Base-by-base conservation (phyloP, 2,113 vertebrate genomes). In the Pachyramphus minor region DNA sequence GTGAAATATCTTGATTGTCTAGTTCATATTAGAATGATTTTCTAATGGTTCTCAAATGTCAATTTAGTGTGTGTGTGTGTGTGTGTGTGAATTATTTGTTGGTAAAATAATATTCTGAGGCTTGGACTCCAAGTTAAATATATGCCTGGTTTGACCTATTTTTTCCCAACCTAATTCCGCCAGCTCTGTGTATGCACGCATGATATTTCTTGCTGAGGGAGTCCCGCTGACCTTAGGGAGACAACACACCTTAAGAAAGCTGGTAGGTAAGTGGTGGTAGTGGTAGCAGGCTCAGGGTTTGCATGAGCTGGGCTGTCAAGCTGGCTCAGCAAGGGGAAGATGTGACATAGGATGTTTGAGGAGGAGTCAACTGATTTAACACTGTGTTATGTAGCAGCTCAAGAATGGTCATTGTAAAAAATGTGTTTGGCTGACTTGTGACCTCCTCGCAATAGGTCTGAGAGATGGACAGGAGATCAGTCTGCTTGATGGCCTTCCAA, bases 61-160 rank as follows among this genome's bases (percentile, higher is more conserved):
- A 23, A 16, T 58, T 94, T 90, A 31, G 33, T 73, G 24, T 11
- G 19, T 3, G 18, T 11, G 19, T 3, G 18, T 2, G 5, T n/a
- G n/a, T 35, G 21, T 27, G 5, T 69, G 30, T 67, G 19, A 78
- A 74, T 83, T 94, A 69, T 31, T 92, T 64, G 35, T 63, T 85
- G 44, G 25, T 79, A 78, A 85, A 64, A 68, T 62, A 78, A 0
- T 0, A 52, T 59, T 73, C 58, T 63, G 78, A 88, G 33, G 31
- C 83, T 90, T 92, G 83, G 52, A 52, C 39, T 95, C 35, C 19
- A 45, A 84, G 52, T 86, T 78, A 96, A 95, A 94, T 88, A 35
- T 78, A 81, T 93, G 85, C 88, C 28, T 86, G 14, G 49, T 92
- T 71, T 93, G 92, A 96, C 85, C 88, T 94, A 90, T 92, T 95